Conservation (phyloP, 2,888 invertebrate genomes). For the Metopia argyrocephala region DNA sequence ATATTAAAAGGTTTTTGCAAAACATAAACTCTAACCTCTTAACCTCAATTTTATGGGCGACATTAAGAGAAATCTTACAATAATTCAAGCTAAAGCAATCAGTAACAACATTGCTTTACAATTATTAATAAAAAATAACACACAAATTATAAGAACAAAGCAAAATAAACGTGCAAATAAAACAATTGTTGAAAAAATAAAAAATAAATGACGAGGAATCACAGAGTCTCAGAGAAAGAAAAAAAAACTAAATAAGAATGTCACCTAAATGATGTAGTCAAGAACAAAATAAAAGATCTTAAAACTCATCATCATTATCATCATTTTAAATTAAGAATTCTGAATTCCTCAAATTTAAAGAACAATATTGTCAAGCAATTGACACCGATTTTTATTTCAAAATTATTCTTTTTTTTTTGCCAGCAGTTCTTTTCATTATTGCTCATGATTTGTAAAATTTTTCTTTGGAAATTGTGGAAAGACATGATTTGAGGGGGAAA, state of each 20-base stretch:
- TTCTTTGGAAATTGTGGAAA: no score
- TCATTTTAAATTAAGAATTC: no score
- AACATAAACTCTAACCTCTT: constrained; percentile 45
- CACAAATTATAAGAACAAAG: constrained; percentile 13
- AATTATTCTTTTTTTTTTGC: no score
- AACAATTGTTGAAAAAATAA: constrained; percentile 8
- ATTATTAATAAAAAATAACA: constrained; percentile 19
- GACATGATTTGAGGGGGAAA: no score
- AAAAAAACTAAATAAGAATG: constrained; percentile 22
- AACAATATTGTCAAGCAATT: no score
- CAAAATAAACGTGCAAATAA: constrained; percentile 11
- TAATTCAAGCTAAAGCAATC: constrained; percentile 21
- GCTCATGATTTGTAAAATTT: no score
- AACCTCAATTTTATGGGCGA: constrained; percentile 37
- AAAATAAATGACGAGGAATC: constrained; percentile 11
- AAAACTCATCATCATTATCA: background rate
- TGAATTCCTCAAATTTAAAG: no score
- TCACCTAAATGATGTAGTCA: constrained; percentile 5
- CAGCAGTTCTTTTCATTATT: no score
- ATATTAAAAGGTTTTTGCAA: no score
- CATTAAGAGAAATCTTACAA: constrained; percentile 2
- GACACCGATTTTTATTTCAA: no score
- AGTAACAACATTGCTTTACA: constrained; percentile 14
- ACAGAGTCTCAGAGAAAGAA: background rate
- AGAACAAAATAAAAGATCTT: background rate